Evolutionary conservation across 2,113 vertebrate species (phyloP).

Genomic region (Sialia sialis): DNA sequence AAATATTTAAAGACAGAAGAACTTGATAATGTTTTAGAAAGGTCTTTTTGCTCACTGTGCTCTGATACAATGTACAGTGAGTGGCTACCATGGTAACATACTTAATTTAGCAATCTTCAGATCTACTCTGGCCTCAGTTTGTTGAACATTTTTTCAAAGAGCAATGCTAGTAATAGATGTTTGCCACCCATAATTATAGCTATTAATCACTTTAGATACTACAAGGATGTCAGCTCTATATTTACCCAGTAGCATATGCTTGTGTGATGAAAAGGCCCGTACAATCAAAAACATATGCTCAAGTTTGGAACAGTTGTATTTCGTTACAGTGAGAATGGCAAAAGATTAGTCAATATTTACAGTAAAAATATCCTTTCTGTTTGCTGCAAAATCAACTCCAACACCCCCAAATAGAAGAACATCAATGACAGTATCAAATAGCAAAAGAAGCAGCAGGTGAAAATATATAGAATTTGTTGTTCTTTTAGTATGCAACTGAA

Average conservation of each 20-base stretch:
- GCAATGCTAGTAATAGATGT: background rate
- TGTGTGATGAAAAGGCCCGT: background rate
- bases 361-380: background rate
- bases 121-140: background rate
- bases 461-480: background rate
- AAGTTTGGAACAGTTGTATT: background rate
- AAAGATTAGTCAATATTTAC: background rate
- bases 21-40: background rate
- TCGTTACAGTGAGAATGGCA: background rate
- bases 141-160: background rate
- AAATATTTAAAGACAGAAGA: background rate
- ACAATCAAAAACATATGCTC: background rate
- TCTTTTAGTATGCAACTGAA: background rate
- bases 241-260: background rate
- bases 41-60: background rate
- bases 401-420: background rate
- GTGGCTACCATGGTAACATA: background rate
- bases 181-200: background rate
- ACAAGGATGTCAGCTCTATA: background rate
- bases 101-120: background rate
- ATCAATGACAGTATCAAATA: background rate
- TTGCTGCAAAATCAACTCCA: background rate
- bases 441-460: background rate
- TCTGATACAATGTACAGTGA: background rate
- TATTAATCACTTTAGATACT: constrained; percentile 12